These are phyloP conservation scores for Camelus bactrianus DNA, from an alignment of 2,113 vertebrate species.

Conservation along the genomic window DNA sequence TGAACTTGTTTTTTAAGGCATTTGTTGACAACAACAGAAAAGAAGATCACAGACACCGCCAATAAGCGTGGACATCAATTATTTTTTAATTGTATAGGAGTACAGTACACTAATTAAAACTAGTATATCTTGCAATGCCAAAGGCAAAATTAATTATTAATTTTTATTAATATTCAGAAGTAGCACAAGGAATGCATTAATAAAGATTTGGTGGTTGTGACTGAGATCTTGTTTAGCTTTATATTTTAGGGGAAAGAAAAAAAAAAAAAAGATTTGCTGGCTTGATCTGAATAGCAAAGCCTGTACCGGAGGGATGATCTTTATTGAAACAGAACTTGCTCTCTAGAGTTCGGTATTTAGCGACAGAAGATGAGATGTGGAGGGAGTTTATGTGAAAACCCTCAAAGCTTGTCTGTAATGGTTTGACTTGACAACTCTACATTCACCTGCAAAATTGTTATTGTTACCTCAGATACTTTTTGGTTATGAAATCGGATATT, in stretches of 20 bases:
- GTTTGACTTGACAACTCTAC: constrained; percentile 76
- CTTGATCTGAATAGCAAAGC: constrained; percentile 85
- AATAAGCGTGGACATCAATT: constrained; percentile 98
- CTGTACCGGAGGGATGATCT: constrained; percentile 71
- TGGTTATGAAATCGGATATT: constrained; percentile 79
- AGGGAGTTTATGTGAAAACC: constrained; percentile 65
- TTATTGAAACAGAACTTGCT: constrained; percentile 69
- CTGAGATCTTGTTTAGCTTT: constrained; percentile 94
- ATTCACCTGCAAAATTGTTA: constrained; percentile 63
- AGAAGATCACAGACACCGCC: constrained; percentile 95
- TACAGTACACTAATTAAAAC: constrained; percentile 99
- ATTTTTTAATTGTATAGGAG: constrained; percentile 99
- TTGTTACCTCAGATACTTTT: constrained; percentile 78
- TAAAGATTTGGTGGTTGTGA: constrained; percentile 96
- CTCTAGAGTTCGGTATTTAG: constrained; percentile 72
- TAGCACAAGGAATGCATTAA: constrained; percentile 99
- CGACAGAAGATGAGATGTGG: constrained; percentile 67
- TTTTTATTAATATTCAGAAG: constrained; percentile 99
- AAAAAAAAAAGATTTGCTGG: constrained; percentile 82
- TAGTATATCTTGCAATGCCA: constrained; percentile 99
- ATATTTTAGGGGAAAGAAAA: constrained; percentile 83
- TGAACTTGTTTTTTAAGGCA: constrained; percentile 91
- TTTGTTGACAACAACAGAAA: constrained; percentile 97
- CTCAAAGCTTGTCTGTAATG: constrained; percentile 67
- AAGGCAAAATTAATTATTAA: constrained; percentile 99